Percentiles rank a stretch among this genome's conserved stretches.
Conservation (phyloP, 92 coral and sea anemone genomes). For the Phenganax subtilis region DNA sequence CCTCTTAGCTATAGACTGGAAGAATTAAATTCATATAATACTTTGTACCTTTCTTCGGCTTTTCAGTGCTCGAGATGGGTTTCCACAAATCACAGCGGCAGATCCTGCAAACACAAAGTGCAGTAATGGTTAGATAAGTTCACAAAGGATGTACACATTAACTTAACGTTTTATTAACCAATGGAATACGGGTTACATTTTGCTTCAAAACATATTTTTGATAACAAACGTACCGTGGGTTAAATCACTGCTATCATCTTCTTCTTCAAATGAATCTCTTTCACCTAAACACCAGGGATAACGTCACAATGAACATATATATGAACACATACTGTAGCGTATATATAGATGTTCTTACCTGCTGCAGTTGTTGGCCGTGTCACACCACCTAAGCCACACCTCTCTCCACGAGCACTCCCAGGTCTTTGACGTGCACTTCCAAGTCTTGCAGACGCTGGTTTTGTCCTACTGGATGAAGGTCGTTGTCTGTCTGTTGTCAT, state of each 20-base stretch:
- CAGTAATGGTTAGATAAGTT: background rate
- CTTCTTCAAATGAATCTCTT: constrained; percentile 55
- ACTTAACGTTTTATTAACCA: too few relatives aligned
- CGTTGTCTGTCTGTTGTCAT: constrained; percentile 32
- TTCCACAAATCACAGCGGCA: constrained; percentile 90
- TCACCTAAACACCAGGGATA: constrained; percentile 37
- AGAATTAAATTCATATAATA: background rate
- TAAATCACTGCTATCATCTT: constrained; percentile 91
- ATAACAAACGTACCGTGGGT: constrained; percentile 66
- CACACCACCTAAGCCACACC: constrained; percentile 57
- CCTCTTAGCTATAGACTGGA: constrained; percentile 3
- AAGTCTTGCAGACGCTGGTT: constrained; percentile 58
- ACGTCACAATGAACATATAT: background rate
- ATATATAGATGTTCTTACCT: constrained; percentile 45
- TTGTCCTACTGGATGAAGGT: constrained; percentile 58
- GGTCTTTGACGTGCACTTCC: constrained; percentile 63
- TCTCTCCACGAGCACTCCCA: constrained; percentile 55
- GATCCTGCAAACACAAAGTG: constrained; percentile 56
- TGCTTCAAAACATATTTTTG: background rate
- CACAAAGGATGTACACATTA: background rate
- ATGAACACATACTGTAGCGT: constrained; percentile 28
- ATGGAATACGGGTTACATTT: too few relatives aligned
- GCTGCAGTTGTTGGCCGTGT: constrained; percentile 39
- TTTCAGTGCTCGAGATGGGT: constrained; percentile 84
- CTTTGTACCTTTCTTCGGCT: constrained; percentile 69